Conservation (phyloP, 2,797 vertebrate species). For the Anolis apletophallus region DNA sequence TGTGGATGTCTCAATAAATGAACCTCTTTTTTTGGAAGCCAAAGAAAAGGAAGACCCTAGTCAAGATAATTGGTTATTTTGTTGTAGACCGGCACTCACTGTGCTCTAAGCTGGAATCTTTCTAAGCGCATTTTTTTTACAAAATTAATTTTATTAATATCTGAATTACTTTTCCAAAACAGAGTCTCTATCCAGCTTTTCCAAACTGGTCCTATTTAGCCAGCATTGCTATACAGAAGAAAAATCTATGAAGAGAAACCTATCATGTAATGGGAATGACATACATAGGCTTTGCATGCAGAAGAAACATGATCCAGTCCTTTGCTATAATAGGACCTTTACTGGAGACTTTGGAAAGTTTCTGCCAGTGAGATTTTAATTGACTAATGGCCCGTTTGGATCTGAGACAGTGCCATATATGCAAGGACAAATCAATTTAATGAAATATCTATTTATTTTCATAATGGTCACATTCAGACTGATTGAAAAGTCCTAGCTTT, state of each 20-base stretch:
- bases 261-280: neutral
- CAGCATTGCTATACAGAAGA: neutral
- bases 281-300: neutral
- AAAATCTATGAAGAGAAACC: neutral
- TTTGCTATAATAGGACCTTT: neutral
- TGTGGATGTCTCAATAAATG: slow-evolving; percentile 28
- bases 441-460: neutral
- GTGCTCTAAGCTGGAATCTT: neutral
- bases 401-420: neutral
- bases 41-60: slow-evolving; percentile 6
- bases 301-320: neutral
- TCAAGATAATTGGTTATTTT: slow-evolving; percentile 43
- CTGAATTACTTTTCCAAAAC: neutral
- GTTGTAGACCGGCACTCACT: slow-evolving; percentile 42
- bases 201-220: neutral
- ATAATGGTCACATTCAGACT: too few relatives aligned
- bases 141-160: neutral
- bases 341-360: too few relatives aligned
- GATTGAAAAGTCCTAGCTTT: too few relatives aligned
- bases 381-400: neutral
- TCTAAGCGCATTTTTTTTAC: neutral
- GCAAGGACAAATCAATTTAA: neutral
- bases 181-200: neutral
- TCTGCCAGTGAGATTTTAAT: too few relatives aligned
- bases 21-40: slow-evolving; percentile 54